Conservation (phyloP, 2,113 vertebrate species). For the Gambusia holbrooki region DNA sequence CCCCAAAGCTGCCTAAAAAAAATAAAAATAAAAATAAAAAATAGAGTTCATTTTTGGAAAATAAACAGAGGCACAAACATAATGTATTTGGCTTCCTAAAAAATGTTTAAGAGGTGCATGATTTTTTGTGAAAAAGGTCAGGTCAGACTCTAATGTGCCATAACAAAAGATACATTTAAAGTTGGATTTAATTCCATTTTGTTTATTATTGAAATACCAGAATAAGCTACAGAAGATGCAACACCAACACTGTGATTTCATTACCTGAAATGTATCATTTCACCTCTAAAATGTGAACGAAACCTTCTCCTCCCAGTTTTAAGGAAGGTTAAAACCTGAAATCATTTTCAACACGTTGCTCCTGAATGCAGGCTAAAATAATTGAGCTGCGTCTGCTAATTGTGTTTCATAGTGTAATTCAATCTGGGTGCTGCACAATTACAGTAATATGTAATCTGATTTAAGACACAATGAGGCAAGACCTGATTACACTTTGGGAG, state of each 20-base stretch:
- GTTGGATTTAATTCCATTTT: no score
- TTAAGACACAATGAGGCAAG: constrained; percentile 31
- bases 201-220: no score
- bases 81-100: constrained; percentile 14
- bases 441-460: constrained; percentile 54
- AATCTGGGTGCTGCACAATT: constrained; percentile 35
- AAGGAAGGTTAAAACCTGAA: not conserved
- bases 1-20: constrained; percentile 6
- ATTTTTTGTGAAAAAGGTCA: no score
- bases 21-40: no score
- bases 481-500: constrained; percentile 36
- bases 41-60: not conserved
- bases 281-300: not conserved
- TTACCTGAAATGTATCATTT: not conserved
- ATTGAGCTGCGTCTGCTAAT: constrained; percentile 27
- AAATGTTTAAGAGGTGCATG: not conserved
- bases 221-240: not conserved
- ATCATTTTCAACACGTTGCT: not conserved
- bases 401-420: constrained; percentile 43
- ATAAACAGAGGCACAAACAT: not conserved
- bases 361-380: constrained; percentile 11
- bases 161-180: not conserved
- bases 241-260: not conserved
- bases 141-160: not conserved
- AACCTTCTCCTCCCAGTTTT: not conserved